Evolutionary conservation across 1,140 invertebrate species (phyloP).

Genomic region (Zaprionus kolodkinae): DNA sequence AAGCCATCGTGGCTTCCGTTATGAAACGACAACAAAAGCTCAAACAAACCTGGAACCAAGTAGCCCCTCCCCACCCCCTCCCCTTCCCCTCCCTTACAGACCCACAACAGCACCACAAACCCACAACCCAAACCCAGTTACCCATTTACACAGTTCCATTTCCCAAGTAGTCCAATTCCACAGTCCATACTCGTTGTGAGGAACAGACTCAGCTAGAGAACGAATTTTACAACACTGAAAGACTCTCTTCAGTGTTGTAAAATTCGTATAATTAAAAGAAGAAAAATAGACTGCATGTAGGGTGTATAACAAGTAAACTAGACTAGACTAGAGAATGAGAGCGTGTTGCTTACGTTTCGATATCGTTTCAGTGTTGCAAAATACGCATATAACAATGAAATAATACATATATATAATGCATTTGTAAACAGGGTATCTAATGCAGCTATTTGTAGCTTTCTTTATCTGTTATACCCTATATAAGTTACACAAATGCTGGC

Average conservation of each 20-base stretch:
- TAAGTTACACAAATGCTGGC: background rate
- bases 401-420: no score
- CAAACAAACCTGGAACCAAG: background rate
- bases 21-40: conserved; percentile 44
- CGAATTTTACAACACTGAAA: background rate
- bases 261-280: no score
- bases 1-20: conserved; percentile 57
- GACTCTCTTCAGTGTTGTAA: no score
- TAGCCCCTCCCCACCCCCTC: conserved; percentile 7
- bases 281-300: no score
- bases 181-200: background rate
- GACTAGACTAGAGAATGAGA: no score
- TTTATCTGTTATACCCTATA: background rate
- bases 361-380: background rate
- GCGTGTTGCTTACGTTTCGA: no score
- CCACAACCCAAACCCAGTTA: background rate
- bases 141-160: background rate
- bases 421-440: background rate
- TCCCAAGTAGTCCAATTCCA: background rate
- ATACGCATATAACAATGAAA: background rate
- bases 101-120: no score
- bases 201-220: background rate
- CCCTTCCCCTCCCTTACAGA: conserved; percentile 4
- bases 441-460: background rate
- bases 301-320: background rate